A percentile compares a stretch with the other conserved stretches of the same genome.
phyloP scores from a whole-genome alignment of 1,140 invertebrate species.

The Lasioglossum baleicum region DNA sequence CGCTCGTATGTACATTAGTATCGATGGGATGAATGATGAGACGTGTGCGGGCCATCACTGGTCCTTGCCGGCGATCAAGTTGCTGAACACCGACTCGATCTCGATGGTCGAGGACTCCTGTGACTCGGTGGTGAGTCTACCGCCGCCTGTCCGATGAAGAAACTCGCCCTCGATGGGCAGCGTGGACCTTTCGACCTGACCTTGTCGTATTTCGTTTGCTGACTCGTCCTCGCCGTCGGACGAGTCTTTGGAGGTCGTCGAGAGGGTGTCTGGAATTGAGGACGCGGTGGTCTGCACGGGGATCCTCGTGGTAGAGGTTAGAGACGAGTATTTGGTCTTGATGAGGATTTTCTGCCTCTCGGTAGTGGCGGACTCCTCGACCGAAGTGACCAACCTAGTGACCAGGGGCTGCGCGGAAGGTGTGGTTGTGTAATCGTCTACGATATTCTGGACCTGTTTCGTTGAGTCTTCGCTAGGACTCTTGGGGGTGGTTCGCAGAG shows the following conservation, averaged over 20 bases:
- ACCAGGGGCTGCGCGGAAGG: slow-evolving; percentile 70
- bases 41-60: slow-evolving; percentile 16
- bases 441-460: slow-evolving; percentile 43
- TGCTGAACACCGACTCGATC: slow-evolving; percentile 78
- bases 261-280: slow-evolving; percentile 4
- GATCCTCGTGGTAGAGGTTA: slow-evolving; percentile 70
- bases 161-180: slow-evolving; percentile 76
- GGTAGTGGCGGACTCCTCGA: slow-evolving; percentile 78
- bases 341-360: slow-evolving; percentile 78
- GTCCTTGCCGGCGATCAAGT: slow-evolving; percentile 64
- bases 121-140: slow-evolving; percentile 71
- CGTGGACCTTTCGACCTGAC: slow-evolving; percentile 71
- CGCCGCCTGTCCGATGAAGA: slow-evolving; percentile 33
- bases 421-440: slow-evolving; percentile 60
- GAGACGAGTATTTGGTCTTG: slow-evolving; percentile 76
- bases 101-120: slow-evolving; percentile 77
- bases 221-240: slow-evolving; percentile 56
- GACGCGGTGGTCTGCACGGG: slow-evolving; percentile 55
- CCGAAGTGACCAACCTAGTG: slow-evolving; percentile 78
- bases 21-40: slow-evolving; percentile 16
- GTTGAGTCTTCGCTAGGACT: slow-evolving; percentile 23
- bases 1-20: no score
- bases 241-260: slow-evolving; percentile 10
- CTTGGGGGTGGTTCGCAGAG: slow-evolving; percentile 61
- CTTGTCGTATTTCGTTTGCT: slow-evolving; percentile 69